Conservation (phyloP, 2,888 invertebrate species). For the Oscheius sp. region DNA sequence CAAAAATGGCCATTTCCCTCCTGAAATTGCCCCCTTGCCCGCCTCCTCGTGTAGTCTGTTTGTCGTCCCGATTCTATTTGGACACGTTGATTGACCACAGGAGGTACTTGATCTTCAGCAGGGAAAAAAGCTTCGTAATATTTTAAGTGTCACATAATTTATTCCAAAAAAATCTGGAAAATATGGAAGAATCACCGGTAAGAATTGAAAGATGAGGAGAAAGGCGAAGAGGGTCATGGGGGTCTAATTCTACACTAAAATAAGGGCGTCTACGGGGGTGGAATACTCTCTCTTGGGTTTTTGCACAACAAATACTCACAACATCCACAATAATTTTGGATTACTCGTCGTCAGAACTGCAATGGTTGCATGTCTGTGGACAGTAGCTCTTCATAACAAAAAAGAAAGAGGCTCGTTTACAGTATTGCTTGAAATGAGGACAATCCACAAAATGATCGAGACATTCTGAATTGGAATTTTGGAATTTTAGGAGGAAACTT, state of each 20-base stretch:
- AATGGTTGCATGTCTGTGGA: conserved; percentile 67
- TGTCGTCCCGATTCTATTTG: not conserved
- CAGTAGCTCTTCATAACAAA: conserved; percentile 73
- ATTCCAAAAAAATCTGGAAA: no score
- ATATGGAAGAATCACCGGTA: no score
- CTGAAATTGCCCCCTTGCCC: not conserved
- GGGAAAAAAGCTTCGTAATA: no score
- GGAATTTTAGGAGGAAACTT: not conserved
- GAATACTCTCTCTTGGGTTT: not conserved
- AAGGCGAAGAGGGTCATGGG: no score
- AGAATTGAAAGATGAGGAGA: no score
- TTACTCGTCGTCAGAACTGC: conserved; percentile 35
- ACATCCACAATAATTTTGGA: not conserved
- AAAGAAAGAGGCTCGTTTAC: conserved; percentile 69
- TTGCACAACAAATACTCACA: conserved; percentile 30
- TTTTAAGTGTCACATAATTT: no score
- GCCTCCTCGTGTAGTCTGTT: not conserved
- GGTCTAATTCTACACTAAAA: no score
- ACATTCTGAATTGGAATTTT: conserved; percentile 58
- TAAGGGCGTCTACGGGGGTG: no score
- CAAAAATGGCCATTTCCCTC: not conserved
- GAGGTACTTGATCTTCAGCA: not conserved
- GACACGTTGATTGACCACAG: conserved; percentile 22
- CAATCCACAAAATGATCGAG: conserved; percentile 72
- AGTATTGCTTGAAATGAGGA: conserved; percentile 71